Percentiles rank a stretch among this genome's conserved stretches.
Conservation (phyloP, 2,113 vertebrate genomes). For the Picathartes gymnocephalus region DNA sequence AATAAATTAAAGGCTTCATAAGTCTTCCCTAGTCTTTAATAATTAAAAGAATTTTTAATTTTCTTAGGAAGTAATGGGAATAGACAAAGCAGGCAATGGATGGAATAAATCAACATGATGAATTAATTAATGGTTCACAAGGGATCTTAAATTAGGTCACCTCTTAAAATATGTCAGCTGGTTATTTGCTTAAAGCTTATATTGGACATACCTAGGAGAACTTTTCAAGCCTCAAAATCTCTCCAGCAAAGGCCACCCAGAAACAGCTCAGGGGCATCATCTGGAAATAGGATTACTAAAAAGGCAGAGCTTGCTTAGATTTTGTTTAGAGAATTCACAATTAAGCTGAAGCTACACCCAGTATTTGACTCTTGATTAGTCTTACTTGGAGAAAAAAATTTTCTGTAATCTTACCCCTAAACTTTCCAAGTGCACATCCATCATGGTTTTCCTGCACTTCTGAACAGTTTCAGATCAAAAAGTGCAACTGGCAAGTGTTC, state of each 20-base stretch:
- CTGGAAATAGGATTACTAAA: background rate
- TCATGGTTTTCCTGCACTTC: background rate
- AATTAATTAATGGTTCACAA: conserved; percentile 56
- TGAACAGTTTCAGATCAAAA: background rate
- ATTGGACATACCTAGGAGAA: background rate
- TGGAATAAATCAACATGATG: conserved; percentile 66
- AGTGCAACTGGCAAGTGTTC: background rate
- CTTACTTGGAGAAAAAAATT: background rate
- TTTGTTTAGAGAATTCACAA: background rate
- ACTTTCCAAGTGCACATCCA: background rate
- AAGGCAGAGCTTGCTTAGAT: background rate
- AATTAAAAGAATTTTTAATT: conserved; percentile 65
- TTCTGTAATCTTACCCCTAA: background rate
- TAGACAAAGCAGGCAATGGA: conserved; percentile 50
- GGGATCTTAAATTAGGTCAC: conserved; percentile 62
- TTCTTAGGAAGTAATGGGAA: conserved; percentile 55
- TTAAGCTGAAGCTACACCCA: background rate
- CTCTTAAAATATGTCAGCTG: conserved; percentile 41
- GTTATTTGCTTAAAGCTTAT: conserved; percentile 28
- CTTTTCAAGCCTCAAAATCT: background rate
- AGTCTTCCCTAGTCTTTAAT: conserved; percentile 43
- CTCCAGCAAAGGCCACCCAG: background rate
- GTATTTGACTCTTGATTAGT: background rate
- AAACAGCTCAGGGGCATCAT: background rate
- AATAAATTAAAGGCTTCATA: conserved; percentile 48